Evolutionary conservation across 2,888 invertebrate species (phyloP).

Genomic region (Nomada fabriciana): DNA sequence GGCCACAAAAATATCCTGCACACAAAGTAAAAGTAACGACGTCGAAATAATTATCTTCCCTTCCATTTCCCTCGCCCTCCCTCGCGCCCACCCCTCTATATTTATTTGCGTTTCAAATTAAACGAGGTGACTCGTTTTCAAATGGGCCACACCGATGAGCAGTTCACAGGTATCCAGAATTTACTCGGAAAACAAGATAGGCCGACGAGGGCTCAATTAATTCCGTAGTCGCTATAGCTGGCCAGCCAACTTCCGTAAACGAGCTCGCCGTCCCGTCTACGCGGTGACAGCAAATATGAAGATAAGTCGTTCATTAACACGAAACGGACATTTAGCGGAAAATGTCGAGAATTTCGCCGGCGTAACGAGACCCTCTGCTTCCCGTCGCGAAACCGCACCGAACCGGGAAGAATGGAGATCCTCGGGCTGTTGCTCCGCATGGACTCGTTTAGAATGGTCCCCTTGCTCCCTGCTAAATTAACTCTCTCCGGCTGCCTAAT

Average conservation of each 20-base stretch:
- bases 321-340: conserved; percentile 71
- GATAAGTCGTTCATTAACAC: conserved; percentile 76
- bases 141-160: conserved; percentile 33
- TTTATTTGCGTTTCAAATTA: conserved; percentile 25
- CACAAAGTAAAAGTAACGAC: too few species aligned
- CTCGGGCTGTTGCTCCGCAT: conserved; percentile 14
- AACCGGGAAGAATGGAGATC: conserved; percentile 33
- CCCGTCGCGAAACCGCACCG: conserved; percentile 21
- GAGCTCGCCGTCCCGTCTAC: conserved; percentile 55
- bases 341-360: conserved; percentile 68
- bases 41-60: too few species aligned
- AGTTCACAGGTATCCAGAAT: conserved; percentile 54
- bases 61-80: neutral
- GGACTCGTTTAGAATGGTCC: conserved; percentile 8
- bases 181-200: conserved; percentile 68
- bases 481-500: conserved; percentile 25
- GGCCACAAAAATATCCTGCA: neutral
- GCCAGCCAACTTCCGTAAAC: conserved; percentile 67
- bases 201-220: conserved; percentile 68
- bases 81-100: too few species aligned
- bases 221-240: conserved; percentile 62
- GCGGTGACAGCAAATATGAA: conserved; percentile 72
- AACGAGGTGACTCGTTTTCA: conserved; percentile 21
- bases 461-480: conserved; percentile 15
- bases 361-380: conserved; percentile 59